Evolutionary conservation across 2,113 vertebrate species (phyloP).

Genomic region (Archocentrus centrarchus): DNA sequence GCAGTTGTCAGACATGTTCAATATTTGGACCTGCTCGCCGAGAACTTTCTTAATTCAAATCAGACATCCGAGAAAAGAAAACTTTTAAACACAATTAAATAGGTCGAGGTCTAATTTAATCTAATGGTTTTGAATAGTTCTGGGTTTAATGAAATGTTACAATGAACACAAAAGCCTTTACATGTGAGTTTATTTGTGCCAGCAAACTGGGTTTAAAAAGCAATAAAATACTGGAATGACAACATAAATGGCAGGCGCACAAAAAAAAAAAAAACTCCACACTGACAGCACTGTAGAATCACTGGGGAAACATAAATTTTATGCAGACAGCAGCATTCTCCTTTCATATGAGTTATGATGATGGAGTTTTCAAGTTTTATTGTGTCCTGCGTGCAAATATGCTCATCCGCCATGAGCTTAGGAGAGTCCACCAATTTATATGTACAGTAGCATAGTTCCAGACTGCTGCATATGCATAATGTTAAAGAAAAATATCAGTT

Average conservation of each 20-base stretch:
- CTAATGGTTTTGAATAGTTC: background rate
- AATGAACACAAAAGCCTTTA: background rate
- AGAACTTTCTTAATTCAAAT: background rate
- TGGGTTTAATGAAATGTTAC: background rate
- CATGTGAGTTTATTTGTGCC: background rate
- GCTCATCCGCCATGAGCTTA: background rate
- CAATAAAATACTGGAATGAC: slow-evolving; percentile 15
- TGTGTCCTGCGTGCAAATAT: slow-evolving; percentile 21
- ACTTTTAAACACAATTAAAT: background rate
- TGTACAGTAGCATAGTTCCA: background rate
- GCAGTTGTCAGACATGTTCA: background rate
- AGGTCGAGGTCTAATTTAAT: background rate
- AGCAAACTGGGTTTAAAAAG: background rate
- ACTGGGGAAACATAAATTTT: slow-evolving; percentile 19
- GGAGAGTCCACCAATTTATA: background rate
- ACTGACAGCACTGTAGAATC: background rate
- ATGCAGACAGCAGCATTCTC: background rate
- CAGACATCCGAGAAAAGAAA: background rate
- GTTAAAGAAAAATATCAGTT: background rate
- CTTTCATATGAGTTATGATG: slow-evolving; percentile 21
- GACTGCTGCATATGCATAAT: background rate
- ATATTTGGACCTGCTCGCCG: background rate
- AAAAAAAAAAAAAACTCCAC: slow-evolving; percentile 21
- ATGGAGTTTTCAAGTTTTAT: slow-evolving; percentile 25
- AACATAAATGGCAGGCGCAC: background rate